Evolutionary conservation across 2,888 invertebrate genomes (phyloP).

Genomic region (Gastracanthus pulcherrimus): DNA sequence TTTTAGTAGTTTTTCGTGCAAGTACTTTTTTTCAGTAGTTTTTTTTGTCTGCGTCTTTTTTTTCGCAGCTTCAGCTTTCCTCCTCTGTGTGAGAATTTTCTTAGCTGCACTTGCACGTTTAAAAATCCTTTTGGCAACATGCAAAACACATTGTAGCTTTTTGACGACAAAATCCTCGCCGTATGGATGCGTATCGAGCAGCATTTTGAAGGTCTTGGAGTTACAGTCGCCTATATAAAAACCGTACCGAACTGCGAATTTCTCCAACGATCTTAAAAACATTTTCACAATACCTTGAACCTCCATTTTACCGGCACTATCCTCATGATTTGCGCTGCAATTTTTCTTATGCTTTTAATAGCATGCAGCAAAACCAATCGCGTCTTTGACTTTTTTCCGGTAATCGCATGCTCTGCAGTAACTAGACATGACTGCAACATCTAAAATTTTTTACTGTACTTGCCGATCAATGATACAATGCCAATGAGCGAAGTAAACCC

Average conservation of each 20-base stretch:
- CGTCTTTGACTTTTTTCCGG: constrained; percentile 44
- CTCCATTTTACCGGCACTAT: constrained; percentile 59
- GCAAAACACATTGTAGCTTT: constrained; percentile 35
- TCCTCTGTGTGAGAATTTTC: constrained; percentile 47
- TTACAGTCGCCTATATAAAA: constrained; percentile 59
- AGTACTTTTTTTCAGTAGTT: constrained; percentile 43
- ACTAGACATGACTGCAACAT: constrained; percentile 54
- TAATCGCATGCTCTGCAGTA: constrained; percentile 54
- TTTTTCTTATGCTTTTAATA: constrained; percentile 51
- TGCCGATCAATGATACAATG: constrained; percentile 56
- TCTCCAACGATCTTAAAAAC: constrained; percentile 55
- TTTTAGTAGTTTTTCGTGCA: too few relatives aligned
- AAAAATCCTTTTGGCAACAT: too few relatives aligned
- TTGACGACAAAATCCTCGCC: constrained; percentile 43
- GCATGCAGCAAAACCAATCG: constrained; percentile 50
- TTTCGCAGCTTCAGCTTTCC: constrained; percentile 30
- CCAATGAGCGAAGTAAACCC: constrained; percentile 60
- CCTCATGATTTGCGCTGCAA: constrained; percentile 54
- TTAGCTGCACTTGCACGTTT: constrained; percentile 51
- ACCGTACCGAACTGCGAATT: constrained; percentile 43
- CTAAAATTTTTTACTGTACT: constrained; percentile 55
- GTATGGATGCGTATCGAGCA: constrained; percentile 50
- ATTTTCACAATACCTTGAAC: constrained; percentile 55
- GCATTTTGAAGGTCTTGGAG: constrained; percentile 56
- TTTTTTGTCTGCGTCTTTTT: constrained; percentile 40